These are phyloP conservation scores for Ceryle rudis DNA, from an alignment of 2,797 vertebrate species.

Conservation along the genomic window DNA sequence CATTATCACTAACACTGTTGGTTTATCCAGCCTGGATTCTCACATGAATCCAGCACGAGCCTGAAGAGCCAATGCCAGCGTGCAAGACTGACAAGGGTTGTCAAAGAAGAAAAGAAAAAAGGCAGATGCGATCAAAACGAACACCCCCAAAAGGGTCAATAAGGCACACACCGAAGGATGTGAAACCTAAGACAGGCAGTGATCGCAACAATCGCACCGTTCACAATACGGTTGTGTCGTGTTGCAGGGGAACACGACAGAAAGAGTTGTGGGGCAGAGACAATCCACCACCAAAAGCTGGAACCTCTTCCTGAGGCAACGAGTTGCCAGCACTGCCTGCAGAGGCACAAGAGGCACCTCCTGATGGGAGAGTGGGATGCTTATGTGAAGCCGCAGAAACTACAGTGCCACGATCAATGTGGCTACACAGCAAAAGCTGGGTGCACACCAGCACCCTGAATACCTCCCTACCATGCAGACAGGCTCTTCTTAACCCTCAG, in stretches of 20 bases:
- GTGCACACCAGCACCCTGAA: neutral
- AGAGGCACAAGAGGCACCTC: neutral
- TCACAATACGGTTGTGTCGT: neutral
- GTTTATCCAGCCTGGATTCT: neutral
- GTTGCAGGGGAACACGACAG: rapidly evolving
- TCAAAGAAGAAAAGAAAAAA: neutral
- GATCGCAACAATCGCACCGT: rapidly evolving
- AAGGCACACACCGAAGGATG: rapidly evolving
- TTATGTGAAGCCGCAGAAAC: neutral
- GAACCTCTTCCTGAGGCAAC: neutral
- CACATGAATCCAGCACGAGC: neutral
- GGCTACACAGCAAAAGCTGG: neutral
- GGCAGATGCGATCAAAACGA: neutral
- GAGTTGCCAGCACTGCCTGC: neutral
- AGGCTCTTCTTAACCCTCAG: neutral
- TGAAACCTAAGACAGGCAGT: rapidly evolving
- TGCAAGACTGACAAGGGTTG: neutral
- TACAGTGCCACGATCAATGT: rapidly evolving
- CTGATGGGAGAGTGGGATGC: rapidly evolving
- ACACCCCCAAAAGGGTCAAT: neutral
- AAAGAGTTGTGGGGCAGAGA: neutral
- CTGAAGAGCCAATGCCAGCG: neutral
- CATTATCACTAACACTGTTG: neutral
- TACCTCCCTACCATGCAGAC: rapidly evolving
- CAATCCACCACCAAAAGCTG: neutral